Evolutionary conservation across 2,113 vertebrate species (phyloP).

Genomic region (Dermatemys mawii): DNA sequence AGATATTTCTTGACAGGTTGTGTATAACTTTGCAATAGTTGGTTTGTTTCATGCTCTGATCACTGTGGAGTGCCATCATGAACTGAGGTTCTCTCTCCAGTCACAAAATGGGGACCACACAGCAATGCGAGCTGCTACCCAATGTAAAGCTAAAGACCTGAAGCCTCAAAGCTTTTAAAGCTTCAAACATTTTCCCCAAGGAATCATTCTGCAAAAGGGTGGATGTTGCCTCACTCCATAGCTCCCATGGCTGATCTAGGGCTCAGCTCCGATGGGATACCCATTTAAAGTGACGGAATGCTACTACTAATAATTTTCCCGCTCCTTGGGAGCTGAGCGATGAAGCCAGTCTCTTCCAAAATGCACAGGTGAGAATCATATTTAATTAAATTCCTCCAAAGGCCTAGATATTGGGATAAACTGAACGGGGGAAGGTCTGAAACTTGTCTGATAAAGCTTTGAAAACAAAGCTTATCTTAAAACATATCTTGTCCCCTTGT

Average conservation of each 20-base stretch:
- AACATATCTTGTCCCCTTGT: not conserved
- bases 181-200: not conserved
- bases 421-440: accelerated
- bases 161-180: not conserved
- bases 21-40: not conserved
- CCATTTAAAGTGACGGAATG: not conserved
- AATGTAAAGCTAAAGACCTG: not conserved
- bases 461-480: not conserved
- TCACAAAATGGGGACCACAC: not conserved
- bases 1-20: not conserved
- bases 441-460: not conserved
- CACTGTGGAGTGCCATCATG: not conserved
- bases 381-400: not conserved
- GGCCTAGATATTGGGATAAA: not conserved
- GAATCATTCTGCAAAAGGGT: not conserved
- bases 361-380: not conserved
- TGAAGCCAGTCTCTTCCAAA: not conserved
- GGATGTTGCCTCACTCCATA: not conserved
- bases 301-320: not conserved
- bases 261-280: not conserved
- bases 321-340: not conserved
- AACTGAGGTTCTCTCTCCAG: not conserved
- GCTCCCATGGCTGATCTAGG: not conserved
- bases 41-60: not conserved
- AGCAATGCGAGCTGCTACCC: not conserved